Evolutionary conservation across 2,888 invertebrate genomes (phyloP), one percentile per base, ranked within the genome.

Genomic region (Dicyrtomina minuta): DNA sequence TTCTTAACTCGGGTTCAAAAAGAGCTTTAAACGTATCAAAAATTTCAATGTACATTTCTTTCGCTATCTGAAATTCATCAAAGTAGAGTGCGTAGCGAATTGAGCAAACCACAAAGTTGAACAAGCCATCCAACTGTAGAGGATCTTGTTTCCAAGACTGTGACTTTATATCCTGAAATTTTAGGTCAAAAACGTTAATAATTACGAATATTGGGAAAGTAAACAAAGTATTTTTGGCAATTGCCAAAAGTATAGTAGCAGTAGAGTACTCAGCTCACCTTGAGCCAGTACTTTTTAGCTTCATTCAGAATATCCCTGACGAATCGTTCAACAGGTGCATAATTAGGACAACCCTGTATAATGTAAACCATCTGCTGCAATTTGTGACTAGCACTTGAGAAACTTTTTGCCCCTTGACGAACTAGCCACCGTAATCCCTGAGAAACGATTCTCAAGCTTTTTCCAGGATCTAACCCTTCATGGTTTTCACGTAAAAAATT

Each of bases 351-450:
- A 15, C 33, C 6, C 4, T 51, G 46, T 22, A 68, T 6, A 26
- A 60, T 39, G 24, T 51, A 39, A 12, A 22, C 39, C n/a, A 68
- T 44, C 12, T 68, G 59, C 12, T 68, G 59, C 12, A 68, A 27
- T 39, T 60, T 68, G 27, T 53, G 51, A 51, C 60, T 60, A 6
- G 59, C 67, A 20, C 24, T 51, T 17, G 67, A 68, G n/a, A 68
- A 60, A 33, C 33, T 59, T 15, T 51, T 51, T 22, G 46, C 49
- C 10, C 67, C 67, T 68, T 60, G 60, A 6, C 67, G 67, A n/a
- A 68, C 15, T 24, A 68, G 67, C 67, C 67, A 68, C 1, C 67
- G 67, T 17, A 68, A 12, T 8, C 60, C 67, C 51, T 68, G 67
- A 27, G 59, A 59, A 4, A 59, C 51, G 39, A 60, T 13, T 15